phyloP scores from a whole-genome alignment of 2,797 vertebrate genomes.

The Ctenosaura bakeri region DNA sequence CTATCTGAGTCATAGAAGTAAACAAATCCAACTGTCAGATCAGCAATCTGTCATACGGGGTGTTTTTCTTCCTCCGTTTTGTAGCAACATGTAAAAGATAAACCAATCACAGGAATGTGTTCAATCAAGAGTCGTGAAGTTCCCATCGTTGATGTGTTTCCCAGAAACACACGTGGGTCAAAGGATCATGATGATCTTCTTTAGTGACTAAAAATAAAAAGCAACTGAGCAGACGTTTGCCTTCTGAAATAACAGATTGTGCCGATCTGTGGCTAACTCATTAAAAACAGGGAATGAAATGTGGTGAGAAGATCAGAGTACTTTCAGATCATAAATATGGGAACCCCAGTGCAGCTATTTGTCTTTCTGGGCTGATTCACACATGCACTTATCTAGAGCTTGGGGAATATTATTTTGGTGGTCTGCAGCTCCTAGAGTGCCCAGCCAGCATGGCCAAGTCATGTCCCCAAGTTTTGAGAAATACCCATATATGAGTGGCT shows the following conservation, averaged over 20 bases:
- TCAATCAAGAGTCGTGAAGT: constrained; percentile 13
- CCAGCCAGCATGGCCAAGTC: too few relatives aligned
- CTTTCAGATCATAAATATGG: neutral
- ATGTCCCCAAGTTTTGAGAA: neutral
- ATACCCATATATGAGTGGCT: neutral
- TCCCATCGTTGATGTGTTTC: constrained; percentile 5
- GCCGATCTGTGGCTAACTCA: constrained; percentile 7
- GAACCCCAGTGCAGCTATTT: neutral
- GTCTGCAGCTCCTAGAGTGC: too few relatives aligned
- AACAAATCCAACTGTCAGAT: constrained; percentile 31
- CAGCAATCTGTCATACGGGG: constrained; percentile 11
- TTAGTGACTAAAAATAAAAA: constrained; percentile 23
- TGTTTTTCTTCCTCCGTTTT: neutral
- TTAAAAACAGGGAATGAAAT: neutral
- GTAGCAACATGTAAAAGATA: constrained; percentile 6
- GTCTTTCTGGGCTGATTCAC: neutral
- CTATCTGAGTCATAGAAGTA: constrained; percentile 16
- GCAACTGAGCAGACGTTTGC: constrained; percentile 23
- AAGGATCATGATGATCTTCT: constrained; percentile 21
- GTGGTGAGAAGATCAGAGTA: neutral
- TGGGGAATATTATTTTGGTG: too few relatives aligned
- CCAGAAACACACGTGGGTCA: constrained; percentile 3
- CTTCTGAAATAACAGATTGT: constrained; percentile 37
- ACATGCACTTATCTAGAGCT: neutral
- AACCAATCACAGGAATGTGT: constrained; percentile 32